Evolutionary conservation across 2,888 invertebrate species (phyloP).

Genomic region (Aporophyla lueneburgensis): DNA sequence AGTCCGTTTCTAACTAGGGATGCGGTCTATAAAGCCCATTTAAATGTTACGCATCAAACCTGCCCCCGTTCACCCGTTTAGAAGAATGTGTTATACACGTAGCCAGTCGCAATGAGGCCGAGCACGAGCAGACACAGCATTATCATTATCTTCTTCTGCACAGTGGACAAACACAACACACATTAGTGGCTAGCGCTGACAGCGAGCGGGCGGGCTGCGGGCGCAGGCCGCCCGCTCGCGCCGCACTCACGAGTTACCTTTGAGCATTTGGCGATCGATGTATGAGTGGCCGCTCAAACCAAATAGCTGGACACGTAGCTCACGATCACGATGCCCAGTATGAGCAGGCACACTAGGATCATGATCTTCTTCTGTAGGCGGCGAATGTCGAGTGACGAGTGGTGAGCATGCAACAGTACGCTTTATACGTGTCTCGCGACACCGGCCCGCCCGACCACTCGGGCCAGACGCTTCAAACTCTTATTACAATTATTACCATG

Average conservation of each 20-base stretch:
- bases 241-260: conserved; percentile 80
- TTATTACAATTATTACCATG: conserved; percentile 65
- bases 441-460: conserved; percentile 65
- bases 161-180: conserved; percentile 89
- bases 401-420: conserved; percentile 87
- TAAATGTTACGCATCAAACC: conserved; percentile 84
- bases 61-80: conserved; percentile 86
- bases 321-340: conserved; percentile 95
- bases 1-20: conserved; percentile 76
- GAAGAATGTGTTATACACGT: conserved; percentile 90
- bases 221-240: conserved; percentile 75
- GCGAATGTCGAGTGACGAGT: conserved; percentile 70
- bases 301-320: conserved; percentile 92
- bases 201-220: conserved; percentile 76
- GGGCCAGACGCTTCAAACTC: conserved; percentile 70
- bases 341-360: conserved; percentile 97
- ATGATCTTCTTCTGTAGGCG: conserved; percentile 96
- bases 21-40: conserved; percentile 77
- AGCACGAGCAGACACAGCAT: conserved; percentile 96
- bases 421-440: conserved; percentile 80
- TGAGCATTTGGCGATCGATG: conserved; percentile 81
- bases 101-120: conserved; percentile 92
- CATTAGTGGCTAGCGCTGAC: conserved; percentile 82
- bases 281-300: conserved; percentile 85
- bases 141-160: conserved; percentile 98